Evolutionary conservation across 2,888 invertebrate species (phyloP).

Genomic region (Axea sp.): DNA sequence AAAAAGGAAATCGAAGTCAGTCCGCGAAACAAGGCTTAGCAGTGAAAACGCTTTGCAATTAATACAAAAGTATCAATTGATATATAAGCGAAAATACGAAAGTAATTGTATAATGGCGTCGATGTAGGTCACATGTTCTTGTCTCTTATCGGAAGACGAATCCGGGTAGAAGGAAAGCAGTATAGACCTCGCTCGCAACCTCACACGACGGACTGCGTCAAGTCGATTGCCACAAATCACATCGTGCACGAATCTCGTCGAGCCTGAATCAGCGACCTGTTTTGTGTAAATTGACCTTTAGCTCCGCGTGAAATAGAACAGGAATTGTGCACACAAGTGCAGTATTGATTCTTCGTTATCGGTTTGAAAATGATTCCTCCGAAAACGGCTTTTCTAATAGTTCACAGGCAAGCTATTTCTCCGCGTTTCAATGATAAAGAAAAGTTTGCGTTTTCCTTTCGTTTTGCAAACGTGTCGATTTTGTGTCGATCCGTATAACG

Average conservation of each 20-base stretch:
- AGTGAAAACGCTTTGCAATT: too few species aligned
- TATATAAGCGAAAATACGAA: slow-evolving; percentile 57
- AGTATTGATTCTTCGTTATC: slow-evolving; percentile 45
- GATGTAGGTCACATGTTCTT: slow-evolving; percentile 59
- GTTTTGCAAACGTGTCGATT: not conserved
- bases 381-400: too few species aligned
- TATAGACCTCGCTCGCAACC: slow-evolving; percentile 46
- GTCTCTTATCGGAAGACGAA: slow-evolving; percentile 61
- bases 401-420: too few species aligned
- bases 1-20: too few species aligned
- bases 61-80: slow-evolving; percentile 47
- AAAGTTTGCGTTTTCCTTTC: slow-evolving; percentile 16
- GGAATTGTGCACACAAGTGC: slow-evolving; percentile 45
- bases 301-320: slow-evolving; percentile 48
- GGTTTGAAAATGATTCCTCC: slow-evolving; percentile 15
- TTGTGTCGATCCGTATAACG: slow-evolving; percentile 14
- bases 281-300: slow-evolving; percentile 57
- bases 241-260: slow-evolving; percentile 53
- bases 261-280: slow-evolving; percentile 54
- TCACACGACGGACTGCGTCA: slow-evolving; percentile 57
- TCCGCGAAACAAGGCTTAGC: too few species aligned
- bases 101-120: slow-evolving; percentile 50
- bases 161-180: slow-evolving; percentile 56
- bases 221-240: slow-evolving; percentile 58
- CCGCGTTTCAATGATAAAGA: not conserved